Percentiles rank a stretch among this genome's conserved stretches.
Conservation (phyloP, 2,797 vertebrate genomes). For the Poeciliopsis gracilis region DNA sequence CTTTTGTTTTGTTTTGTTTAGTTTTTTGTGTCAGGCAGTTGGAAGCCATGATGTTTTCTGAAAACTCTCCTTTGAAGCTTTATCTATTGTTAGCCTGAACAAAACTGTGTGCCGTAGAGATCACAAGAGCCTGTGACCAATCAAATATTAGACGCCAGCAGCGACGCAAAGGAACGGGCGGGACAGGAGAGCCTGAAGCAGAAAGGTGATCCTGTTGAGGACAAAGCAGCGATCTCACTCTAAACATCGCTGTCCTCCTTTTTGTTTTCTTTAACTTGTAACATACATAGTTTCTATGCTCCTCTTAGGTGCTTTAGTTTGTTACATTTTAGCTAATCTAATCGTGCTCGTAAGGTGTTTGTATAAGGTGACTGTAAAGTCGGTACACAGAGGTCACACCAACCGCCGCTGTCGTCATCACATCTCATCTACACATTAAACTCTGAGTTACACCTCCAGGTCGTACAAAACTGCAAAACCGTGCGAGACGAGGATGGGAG, state of each 20-base stretch:
- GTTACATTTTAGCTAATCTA: not conserved
- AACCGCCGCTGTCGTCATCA: not conserved
- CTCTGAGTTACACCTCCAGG: not conserved
- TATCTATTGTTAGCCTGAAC: slow-evolving; percentile 50
- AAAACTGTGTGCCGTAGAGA: slow-evolving; percentile 22
- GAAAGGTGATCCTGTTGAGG: slow-evolving; percentile 16
- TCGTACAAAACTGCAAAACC: not conserved
- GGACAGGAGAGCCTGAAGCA: slow-evolving; percentile 23
- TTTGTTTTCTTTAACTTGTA: not conserved
- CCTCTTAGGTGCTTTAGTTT: not conserved
- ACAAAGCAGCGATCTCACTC: slow-evolving; percentile 12
- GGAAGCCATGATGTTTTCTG: not conserved
- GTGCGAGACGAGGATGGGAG: not conserved
- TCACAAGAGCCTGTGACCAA: slow-evolving; percentile 40
- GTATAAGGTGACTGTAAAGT: slow-evolving; percentile 7
- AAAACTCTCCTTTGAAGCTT: slow-evolving; percentile 47
- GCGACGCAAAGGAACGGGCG: slow-evolving; percentile 42
- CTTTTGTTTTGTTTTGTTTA: rapidly evolving
- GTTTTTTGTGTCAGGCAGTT: not conserved
- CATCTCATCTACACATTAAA: not conserved
- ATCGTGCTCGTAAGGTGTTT: not conserved
- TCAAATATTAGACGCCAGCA: slow-evolving; percentile 53
- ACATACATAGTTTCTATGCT: not conserved
- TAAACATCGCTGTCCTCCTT: not conserved
- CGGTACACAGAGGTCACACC: slow-evolving; percentile 10